Conservation (phyloP, 2,113 vertebrate species). For the Hoplias malabaricus region DNA sequence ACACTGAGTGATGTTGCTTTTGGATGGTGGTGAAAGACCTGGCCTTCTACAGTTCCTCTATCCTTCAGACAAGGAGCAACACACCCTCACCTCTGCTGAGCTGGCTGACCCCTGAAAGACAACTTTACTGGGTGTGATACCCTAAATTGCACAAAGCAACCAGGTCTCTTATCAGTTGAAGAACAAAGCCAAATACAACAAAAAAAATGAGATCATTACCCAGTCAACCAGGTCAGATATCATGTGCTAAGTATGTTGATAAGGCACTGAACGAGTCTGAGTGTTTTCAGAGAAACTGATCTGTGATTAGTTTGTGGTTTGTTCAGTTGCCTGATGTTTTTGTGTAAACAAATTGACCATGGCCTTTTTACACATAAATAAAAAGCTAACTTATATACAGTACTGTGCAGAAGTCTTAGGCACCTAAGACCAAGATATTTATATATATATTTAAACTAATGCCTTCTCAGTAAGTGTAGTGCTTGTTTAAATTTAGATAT, state of each 20-base stretch:
- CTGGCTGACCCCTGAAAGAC: neutral
- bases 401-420: too few species aligned
- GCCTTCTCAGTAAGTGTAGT: too few species aligned
- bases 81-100: constrained; percentile 29
- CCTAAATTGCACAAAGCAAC: neutral
- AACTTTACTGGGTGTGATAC: neutral
- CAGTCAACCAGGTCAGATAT: neutral
- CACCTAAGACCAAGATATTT: too few species aligned
- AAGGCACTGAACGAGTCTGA: too few species aligned
- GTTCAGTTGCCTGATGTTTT: too few species aligned
- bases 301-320: neutral
- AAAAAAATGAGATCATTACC: neutral
- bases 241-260: neutral
- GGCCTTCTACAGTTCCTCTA: constrained; percentile 31
- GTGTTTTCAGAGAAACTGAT: too few species aligned
- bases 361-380: too few species aligned
- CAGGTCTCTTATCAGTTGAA: neutral
- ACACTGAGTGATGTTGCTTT: constrained; percentile 36
- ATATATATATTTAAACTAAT: too few species aligned
- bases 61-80: constrained; percentile 2
- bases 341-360: too few species aligned
- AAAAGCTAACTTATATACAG: too few species aligned
- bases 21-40: constrained; percentile 45
- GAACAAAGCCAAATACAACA: neutral
- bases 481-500: too few species aligned